Conservation (phyloP, 1,140 invertebrate species). For the Lordiphosa clarofinis region DNA sequence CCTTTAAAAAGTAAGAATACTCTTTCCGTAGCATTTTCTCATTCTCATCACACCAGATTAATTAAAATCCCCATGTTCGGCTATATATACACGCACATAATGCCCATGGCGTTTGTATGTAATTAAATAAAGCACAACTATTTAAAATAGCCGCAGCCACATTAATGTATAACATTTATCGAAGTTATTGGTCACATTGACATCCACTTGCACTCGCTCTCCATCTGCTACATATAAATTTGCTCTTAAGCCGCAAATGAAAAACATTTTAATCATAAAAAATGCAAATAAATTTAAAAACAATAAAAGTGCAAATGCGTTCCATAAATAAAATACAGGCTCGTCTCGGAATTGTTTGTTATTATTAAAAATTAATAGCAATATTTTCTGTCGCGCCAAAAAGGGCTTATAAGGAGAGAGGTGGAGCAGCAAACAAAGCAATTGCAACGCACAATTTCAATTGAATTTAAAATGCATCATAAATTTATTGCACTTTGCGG, state of each 20-base stretch:
- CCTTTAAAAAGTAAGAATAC: too few relatives aligned
- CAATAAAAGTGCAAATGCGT: conserved; percentile 42
- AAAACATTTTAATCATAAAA: conserved; percentile 52
- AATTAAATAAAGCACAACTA: conserved; percentile 58
- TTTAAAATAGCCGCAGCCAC: conserved; percentile 30
- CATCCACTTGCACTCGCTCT: not conserved
- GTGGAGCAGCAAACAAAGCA: conserved; percentile 18
- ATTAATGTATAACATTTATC: conserved; percentile 43
- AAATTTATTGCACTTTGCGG: conserved; percentile 37
- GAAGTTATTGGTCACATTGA: conserved; percentile 29
- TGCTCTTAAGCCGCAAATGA: conserved; percentile 58
- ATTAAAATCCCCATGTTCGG: conserved; percentile 43
- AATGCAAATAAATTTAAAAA: conserved; percentile 56
- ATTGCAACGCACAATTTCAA: conserved; percentile 35
- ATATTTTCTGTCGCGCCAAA: conserved; percentile 46
- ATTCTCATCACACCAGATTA: conserved; percentile 28
- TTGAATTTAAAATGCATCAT: conserved; percentile 64
- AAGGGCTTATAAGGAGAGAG: conserved; percentile 29
- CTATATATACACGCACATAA: conserved; percentile 6
- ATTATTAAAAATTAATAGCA: conserved; percentile 70
- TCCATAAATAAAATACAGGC: conserved; percentile 49
- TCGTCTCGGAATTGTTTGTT: conserved; percentile 24
- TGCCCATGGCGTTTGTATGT: conserved; percentile 38
- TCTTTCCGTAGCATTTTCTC: not conserved
- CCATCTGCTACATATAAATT: conserved; percentile 37